A percentile compares a stretch with the other conserved stretches of the same genome.
Conservation (phyloP, 1,140 invertebrate species). For the Drosophila virilis region DNA sequence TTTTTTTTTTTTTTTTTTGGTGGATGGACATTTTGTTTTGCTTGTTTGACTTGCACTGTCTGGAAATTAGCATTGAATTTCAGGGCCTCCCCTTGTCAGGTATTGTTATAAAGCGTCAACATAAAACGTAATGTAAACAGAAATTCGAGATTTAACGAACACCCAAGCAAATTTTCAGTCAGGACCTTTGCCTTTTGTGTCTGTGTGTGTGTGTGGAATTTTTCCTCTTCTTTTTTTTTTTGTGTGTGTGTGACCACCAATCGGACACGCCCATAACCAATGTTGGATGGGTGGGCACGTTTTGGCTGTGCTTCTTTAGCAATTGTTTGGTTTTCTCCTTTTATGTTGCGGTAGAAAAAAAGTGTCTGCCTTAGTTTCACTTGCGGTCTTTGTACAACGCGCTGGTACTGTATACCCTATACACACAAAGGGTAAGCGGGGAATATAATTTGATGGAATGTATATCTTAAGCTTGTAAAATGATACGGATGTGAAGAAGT, state of each 20-base stretch:
- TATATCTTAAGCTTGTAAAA: too few relatives aligned
- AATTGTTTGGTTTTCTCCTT: conserved; percentile 21
- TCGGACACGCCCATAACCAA: conserved; percentile 46
- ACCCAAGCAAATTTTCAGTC: conserved; percentile 23
- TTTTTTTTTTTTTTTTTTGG: background rate
- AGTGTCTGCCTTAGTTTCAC: conserved; percentile 44
- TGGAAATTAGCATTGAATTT: conserved; percentile 75
- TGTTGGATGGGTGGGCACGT: background rate
- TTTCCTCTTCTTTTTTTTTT: background rate
- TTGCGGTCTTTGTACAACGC: conserved; percentile 15
- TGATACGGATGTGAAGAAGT: too few relatives aligned
- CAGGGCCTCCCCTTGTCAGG: conserved; percentile 13
- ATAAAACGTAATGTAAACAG: conserved; percentile 39
- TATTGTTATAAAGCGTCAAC: background rate
- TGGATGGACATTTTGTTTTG: conserved; percentile 4
- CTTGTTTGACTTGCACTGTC: conserved; percentile 67
- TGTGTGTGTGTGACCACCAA: background rate
- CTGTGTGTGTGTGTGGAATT: background rate
- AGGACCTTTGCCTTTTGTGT: conserved; percentile 3
- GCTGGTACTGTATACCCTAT: conserved; percentile 29
- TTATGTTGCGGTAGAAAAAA: conserved; percentile 40
- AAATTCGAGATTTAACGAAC: conserved; percentile 73
- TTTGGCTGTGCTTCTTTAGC: conserved; percentile 3
- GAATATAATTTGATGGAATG: background rate
- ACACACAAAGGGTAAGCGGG: background rate